Percentiles rank a stretch among this genome's conserved stretches.
These are phyloP conservation scores for Pegoplata infirma DNA, from an alignment of 2,888 invertebrate species.

Conservation along the genomic window DNA sequence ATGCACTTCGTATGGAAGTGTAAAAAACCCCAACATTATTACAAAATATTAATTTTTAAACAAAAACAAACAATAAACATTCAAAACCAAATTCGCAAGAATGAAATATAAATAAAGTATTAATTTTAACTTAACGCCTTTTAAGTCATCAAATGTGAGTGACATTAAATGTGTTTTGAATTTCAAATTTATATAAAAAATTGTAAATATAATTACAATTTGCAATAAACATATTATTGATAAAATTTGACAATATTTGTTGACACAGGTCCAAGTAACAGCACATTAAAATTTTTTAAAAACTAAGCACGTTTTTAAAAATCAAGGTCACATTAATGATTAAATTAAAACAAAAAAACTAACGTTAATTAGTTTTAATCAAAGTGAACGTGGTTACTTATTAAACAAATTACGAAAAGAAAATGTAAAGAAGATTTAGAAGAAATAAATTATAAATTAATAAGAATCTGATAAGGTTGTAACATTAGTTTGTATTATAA, in stretches of 20 bases:
- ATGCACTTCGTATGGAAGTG: not conserved
- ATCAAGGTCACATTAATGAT: constrained; percentile 24
- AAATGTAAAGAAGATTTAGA: not conserved
- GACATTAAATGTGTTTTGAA: constrained; percentile 39
- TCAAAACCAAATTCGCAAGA: too few relatives aligned
- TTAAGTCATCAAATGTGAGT: constrained; percentile 6
- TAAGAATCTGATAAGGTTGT: too few relatives aligned
- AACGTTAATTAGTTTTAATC: not conserved
- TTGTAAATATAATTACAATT: constrained; percentile 6
- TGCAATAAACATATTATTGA: constrained; percentile 2
- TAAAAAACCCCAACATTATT: constrained; percentile 29
- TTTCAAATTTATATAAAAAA: constrained; percentile 13
- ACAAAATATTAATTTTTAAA: constrained; percentile 30
- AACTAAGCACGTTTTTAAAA: constrained; percentile 38
- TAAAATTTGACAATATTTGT: too few relatives aligned
- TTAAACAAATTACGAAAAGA: not conserved
- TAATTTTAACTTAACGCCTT: constrained; percentile 8
- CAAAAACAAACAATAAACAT: too few relatives aligned
- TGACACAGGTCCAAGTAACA: constrained; percentile 3
- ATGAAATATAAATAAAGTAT: constrained; percentile 2
- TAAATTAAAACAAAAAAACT: constrained; percentile 35
- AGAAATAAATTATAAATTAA: not conserved
- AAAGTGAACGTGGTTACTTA: not conserved
- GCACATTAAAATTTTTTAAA: not conserved
- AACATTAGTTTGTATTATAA: too few relatives aligned